Percentiles rank a stretch among this genome's conserved stretches.
Conservation (phyloP, 2,888 invertebrate species). For the Anaspis maculata region DNA sequence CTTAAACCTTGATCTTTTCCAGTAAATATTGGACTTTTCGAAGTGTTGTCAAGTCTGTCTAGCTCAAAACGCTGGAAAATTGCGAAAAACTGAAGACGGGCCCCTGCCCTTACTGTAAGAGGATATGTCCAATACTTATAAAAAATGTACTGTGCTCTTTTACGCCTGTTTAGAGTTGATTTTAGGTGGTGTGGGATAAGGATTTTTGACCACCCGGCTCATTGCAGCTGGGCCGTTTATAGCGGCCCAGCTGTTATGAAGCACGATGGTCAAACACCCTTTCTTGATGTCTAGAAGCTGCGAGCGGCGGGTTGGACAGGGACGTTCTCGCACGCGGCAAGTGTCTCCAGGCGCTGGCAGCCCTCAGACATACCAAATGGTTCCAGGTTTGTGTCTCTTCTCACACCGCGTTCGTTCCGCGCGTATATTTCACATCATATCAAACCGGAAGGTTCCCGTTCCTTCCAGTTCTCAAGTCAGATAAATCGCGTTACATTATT, state of each 20-base stretch:
- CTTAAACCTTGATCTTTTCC: slow-evolving; percentile 40
- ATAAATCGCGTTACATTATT: too few relatives aligned
- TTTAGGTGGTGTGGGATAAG: slow-evolving; percentile 50
- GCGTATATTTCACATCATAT: too few relatives aligned
- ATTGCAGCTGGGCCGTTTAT: slow-evolving; percentile 15
- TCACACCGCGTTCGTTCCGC: slow-evolving; percentile 39
- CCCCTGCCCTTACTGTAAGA: neutral
- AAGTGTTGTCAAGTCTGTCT: slow-evolving; percentile 13
- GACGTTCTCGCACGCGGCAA: slow-evolving; percentile 98
- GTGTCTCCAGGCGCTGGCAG: slow-evolving; percentile 99
- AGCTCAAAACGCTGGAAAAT: too few relatives aligned
- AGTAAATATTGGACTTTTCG: slow-evolving; percentile 42
- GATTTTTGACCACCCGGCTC: slow-evolving; percentile 59
- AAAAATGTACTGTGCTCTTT: slow-evolving; percentile 38
- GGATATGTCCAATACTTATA: slow-evolving; percentile 40
- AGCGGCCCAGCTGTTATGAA: slow-evolving; percentile 27
- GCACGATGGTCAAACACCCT: slow-evolving; percentile 72
- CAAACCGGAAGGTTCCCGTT: too few relatives aligned
- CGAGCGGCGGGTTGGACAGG: slow-evolving; percentile 69
- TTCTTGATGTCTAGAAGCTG: slow-evolving; percentile 47
- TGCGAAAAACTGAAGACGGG: neutral
- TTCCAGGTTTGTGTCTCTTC: slow-evolving; percentile 84
- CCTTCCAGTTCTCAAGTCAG: too few relatives aligned
- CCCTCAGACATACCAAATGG: slow-evolving; percentile 99
- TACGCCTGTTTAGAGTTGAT: slow-evolving; percentile 39